Conservation (phyloP, 1,140 invertebrate genomes). For the Drosophila ambigua region DNA sequence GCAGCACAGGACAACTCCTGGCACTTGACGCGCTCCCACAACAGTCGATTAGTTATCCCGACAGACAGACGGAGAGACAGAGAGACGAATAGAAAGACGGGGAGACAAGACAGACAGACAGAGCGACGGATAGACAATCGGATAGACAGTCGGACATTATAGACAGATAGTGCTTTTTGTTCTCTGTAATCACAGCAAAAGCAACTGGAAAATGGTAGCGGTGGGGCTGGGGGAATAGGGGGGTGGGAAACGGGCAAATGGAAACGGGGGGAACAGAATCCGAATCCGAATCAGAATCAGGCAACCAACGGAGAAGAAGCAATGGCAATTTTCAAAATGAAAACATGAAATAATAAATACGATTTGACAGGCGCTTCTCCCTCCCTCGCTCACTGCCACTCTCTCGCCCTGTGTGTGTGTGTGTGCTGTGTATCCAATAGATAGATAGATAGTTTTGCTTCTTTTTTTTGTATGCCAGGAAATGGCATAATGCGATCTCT, state of each 20-base stretch:
- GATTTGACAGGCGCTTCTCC: slow-evolving; percentile 67
- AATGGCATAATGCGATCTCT: slow-evolving; percentile 3
- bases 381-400: too few relatives aligned
- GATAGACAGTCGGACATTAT: slow-evolving; percentile 61
- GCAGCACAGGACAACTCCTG: slow-evolving; percentile 36
- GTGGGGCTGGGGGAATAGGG: too few relatives aligned
- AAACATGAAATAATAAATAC: slow-evolving; percentile 82
- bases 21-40: slow-evolving; percentile 77
- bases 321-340: slow-evolving; percentile 79
- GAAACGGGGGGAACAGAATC: too few relatives aligned
- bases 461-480: slow-evolving; percentile 30
- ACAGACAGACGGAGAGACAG: slow-evolving; percentile 20
- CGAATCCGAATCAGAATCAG: too few relatives aligned
- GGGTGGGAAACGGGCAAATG: too few relatives aligned
- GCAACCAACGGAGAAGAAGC: slow-evolving; percentile 20
- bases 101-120: slow-evolving; percentile 1
- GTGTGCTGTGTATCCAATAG: slow-evolving; percentile 42
- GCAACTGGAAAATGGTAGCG: slow-evolving; percentile 1
- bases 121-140: slow-evolving; percentile 11
- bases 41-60: slow-evolving; percentile 74
- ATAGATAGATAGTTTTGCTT: slow-evolving; percentile 42
- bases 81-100: slow-evolving; percentile 1
- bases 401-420: too few relatives aligned
- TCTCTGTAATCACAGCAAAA: slow-evolving; percentile 70
- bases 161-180: slow-evolving; percentile 78